Percentiles rank a stretch among this genome's conserved stretches.
phyloP scores from a whole-genome alignment of 2,888 invertebrate genomes.

The Xylota segnis region DNA sequence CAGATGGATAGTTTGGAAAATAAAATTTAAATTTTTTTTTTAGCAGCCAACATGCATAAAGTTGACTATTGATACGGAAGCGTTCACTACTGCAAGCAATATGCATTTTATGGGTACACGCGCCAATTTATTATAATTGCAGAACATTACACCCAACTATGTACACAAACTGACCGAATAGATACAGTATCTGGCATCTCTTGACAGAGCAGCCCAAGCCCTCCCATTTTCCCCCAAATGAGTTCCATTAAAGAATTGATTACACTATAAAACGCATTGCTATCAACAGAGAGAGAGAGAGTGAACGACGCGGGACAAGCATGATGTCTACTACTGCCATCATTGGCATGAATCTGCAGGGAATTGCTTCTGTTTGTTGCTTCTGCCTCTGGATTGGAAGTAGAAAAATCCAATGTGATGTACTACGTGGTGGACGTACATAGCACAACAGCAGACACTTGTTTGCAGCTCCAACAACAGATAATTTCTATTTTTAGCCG shows the following conservation, averaged over 20 bases:
- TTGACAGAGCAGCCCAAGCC: conserved; percentile 7
- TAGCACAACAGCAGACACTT: conserved; percentile 42
- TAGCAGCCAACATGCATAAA: not conserved
- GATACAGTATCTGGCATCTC: conserved; percentile 30
- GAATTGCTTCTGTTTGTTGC: conserved; percentile 59
- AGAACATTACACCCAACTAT: conserved; percentile 23
- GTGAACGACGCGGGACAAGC: conserved; percentile 2
- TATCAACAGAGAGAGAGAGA: conserved; percentile 35
- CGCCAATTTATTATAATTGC: conserved; percentile 60
- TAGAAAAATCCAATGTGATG: conserved; percentile 23
- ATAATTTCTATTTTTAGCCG: conserved; percentile 65
- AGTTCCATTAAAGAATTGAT: conserved; percentile 64
- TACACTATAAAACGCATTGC: conserved; percentile 58
- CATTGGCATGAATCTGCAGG: conserved; percentile 49
- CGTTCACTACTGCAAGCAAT: not conserved
- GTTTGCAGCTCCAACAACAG: conserved; percentile 38
- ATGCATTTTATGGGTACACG: conserved; percentile 32
- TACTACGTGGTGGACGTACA: conserved; percentile 11
- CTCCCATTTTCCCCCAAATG: conserved; percentile 39
- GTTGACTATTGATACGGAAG: conserved; percentile 35
- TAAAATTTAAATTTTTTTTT: too few relatives aligned
- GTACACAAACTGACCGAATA: not conserved
- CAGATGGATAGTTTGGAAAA: not conserved
- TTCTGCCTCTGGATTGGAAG: not conserved
- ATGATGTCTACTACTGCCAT: conserved; percentile 28